These are phyloP conservation scores for Myotis pilosus DNA, from an alignment of 2,797 vertebrate genomes.

Conservation along the genomic window DNA sequence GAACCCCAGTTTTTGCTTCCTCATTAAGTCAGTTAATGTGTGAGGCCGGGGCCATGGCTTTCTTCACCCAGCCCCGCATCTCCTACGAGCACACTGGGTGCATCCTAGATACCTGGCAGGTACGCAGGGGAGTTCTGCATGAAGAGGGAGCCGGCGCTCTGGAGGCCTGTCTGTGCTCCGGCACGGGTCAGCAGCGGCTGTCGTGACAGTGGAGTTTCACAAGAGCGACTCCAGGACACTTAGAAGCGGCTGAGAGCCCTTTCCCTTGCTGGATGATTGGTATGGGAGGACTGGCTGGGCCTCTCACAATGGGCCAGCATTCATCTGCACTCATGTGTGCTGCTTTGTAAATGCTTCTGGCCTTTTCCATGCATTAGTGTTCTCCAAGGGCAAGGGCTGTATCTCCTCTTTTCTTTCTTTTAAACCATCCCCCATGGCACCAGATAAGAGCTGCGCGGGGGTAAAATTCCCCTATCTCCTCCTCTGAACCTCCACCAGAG, in stretches of 20 bases:
- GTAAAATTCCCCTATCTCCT: neutral
- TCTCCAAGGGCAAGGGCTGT: slow-evolving; percentile 36
- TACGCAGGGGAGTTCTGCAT: neutral
- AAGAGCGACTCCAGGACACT: neutral
- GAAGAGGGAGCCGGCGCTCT: neutral
- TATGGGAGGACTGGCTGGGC: neutral
- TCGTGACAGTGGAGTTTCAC: neutral
- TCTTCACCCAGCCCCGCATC: neutral
- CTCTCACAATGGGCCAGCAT: neutral
- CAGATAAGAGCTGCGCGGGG: slow-evolving; percentile 33
- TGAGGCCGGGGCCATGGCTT: neutral
- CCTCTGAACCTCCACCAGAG: slow-evolving; percentile 44
- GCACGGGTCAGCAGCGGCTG: neutral
- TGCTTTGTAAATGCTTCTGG: neutral
- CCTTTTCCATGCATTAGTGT: slow-evolving; percentile 16
- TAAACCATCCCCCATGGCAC: neutral
- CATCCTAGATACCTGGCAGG: neutral
- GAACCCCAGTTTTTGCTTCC: neutral
- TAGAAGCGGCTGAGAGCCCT: neutral
- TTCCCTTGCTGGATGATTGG: neutral
- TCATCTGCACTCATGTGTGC: neutral
- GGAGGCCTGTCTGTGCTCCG: neutral
- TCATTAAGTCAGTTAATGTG: neutral
- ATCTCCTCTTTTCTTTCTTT: slow-evolving; percentile 10
- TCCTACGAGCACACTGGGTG: neutral